These are phyloP conservation scores for Leptosomus discolor DNA, from an alignment of 2,113 vertebrate genomes.

Conservation along the genomic window DNA sequence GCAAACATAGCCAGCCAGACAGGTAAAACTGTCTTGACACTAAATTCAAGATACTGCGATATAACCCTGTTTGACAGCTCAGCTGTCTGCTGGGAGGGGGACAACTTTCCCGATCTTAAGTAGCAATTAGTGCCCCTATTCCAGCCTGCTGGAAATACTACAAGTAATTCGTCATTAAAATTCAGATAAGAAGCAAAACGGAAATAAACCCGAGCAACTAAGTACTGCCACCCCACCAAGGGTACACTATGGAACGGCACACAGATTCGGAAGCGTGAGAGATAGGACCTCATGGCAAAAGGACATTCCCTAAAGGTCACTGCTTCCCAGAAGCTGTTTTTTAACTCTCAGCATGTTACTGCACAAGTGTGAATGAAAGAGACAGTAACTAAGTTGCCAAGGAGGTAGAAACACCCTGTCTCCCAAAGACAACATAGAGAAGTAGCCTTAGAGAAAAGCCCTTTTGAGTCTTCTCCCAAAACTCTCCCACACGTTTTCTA, in stretches of 20 bases:
- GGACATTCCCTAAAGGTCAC: not conserved
- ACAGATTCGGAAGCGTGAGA: not conserved
- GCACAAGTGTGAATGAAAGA: not conserved
- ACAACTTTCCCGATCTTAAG: not conserved
- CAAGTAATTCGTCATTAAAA: not conserved
- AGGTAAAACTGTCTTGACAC: not conserved
- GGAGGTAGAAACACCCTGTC: not conserved
- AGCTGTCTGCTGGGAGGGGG: not conserved
- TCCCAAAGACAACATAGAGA: rapidly evolving
- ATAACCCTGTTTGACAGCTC: not conserved
- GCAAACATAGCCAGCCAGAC: not conserved
- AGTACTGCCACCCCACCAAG: not conserved
- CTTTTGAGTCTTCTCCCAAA: not conserved
- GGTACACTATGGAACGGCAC: rapidly evolving
- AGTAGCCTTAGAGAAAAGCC: not conserved
- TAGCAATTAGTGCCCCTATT: not conserved
- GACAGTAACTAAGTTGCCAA: not conserved
- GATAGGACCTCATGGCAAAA: rapidly evolving
- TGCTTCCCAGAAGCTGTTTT: not conserved
- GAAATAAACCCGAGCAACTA: not conserved
- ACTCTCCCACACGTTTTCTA: not conserved
- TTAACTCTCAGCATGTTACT: not conserved
- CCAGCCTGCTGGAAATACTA: not conserved
- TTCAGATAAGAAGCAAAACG: not conserved
- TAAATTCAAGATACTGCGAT: not conserved